Conservation (phyloP, 2,888 invertebrate genomes). For the Cheilosia variabilis region DNA sequence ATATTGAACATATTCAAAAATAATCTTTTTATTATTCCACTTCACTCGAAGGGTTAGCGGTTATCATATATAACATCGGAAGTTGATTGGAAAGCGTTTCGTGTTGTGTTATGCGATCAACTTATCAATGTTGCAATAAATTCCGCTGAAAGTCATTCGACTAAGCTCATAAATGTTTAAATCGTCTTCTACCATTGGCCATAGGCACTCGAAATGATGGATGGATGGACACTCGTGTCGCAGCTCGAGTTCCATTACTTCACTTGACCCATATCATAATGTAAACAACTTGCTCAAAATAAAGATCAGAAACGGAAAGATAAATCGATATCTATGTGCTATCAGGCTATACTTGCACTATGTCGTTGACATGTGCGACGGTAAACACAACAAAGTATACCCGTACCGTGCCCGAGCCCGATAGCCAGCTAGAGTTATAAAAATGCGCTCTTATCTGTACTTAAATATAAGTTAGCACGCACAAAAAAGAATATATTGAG, state of each 20-base stretch:
- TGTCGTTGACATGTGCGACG: slow-evolving; percentile 1
- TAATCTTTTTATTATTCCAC: not conserved
- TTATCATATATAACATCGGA: slow-evolving; percentile 35
- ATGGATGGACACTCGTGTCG: too few species aligned
- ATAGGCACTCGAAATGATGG: too few species aligned
- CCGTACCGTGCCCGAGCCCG: not conserved
- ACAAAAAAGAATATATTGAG: not conserved
- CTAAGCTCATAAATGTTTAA: not conserved
- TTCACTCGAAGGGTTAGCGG: not conserved
- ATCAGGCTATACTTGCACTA: not conserved
- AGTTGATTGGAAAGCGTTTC: slow-evolving; percentile 2
- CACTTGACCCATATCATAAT: not conserved
- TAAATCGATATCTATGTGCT: not conserved
- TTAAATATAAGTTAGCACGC: not conserved
- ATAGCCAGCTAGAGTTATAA: not conserved
- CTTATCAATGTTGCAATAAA: too few species aligned
- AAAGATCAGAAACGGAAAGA: not conserved
- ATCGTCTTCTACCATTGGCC: not conserved
- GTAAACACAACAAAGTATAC: not conserved
- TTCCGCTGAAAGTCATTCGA: too few species aligned
- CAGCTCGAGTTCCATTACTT: too few species aligned
- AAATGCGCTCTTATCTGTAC: not conserved
- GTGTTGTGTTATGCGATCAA: not conserved
- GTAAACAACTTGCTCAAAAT: not conserved
- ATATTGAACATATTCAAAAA: not conserved